Percentiles rank a stretch among this genome's conserved stretches.
Conservation (phyloP, 2,888 invertebrate genomes). For the Sepiola atlantica region DNA sequence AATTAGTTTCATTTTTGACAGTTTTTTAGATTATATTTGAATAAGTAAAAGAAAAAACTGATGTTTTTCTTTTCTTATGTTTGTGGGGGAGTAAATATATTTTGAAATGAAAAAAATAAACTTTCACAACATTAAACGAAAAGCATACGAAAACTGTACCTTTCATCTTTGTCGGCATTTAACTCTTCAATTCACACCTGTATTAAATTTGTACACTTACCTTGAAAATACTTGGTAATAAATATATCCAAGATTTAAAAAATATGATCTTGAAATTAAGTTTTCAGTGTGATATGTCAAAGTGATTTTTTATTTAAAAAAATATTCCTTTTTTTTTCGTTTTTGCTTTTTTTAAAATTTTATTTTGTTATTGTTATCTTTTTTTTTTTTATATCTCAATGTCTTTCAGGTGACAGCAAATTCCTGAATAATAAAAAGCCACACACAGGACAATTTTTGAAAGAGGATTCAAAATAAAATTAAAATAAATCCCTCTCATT, state of each 20-base stretch:
- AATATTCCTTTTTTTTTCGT: background rate
- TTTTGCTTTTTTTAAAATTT: background rate
- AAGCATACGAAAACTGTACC: background rate
- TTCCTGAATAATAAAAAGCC: background rate
- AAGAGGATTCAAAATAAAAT: background rate
- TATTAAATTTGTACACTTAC: background rate
- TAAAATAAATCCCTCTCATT: background rate
- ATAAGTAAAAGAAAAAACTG: too few relatives aligned
- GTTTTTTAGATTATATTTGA: background rate
- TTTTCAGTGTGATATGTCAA: background rate
- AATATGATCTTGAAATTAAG: background rate
- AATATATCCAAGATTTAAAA: background rate
- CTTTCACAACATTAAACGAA: background rate
- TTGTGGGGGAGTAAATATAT: background rate
- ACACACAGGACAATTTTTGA: background rate
- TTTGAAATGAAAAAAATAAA: background rate
- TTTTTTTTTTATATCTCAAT: background rate
- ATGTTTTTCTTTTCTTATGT: background rate
- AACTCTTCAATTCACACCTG: background rate
- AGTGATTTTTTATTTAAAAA: background rate
- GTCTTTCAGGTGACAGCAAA: conserved; percentile 1
- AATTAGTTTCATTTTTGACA: background rate
- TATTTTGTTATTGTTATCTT: too few relatives aligned
- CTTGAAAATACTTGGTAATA: background rate
- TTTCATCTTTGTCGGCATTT: background rate